Evolutionary conservation across 2,797 vertebrate species (phyloP).

Genomic region (Steatocranus sp.): DNA sequence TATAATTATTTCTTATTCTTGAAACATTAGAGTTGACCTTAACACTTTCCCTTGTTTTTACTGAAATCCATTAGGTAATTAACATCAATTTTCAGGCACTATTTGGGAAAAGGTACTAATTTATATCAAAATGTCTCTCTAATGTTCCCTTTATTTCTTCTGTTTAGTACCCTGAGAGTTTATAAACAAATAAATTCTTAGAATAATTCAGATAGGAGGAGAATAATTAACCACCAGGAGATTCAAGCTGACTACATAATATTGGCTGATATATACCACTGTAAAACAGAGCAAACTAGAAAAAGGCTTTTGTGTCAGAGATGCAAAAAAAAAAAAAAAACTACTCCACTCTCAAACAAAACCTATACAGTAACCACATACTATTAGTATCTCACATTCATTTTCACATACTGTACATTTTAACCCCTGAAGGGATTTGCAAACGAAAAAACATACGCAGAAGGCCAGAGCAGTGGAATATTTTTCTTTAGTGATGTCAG

Average conservation of each 20-base stretch:
- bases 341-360: background rate
- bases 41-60: background rate
- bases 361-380: background rate
- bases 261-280: constrained; percentile 51
- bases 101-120: constrained; percentile 43
- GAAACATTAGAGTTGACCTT: constrained; percentile 47
- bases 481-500: constrained; percentile 10
- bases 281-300: constrained; percentile 51
- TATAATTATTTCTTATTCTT: constrained; percentile 27
- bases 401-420: background rate
- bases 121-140: constrained; percentile 43
- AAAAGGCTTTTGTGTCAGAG: constrained; percentile 34
- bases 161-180: constrained; percentile 52
- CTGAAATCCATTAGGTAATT: constrained; percentile 58
- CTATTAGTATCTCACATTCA: background rate
- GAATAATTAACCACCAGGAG: constrained; percentile 48
- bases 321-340: background rate
- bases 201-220: constrained; percentile 44
- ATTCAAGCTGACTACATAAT: constrained; percentile 53
- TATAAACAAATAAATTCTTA: constrained; percentile 59
- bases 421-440: background rate
- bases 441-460: background rate
- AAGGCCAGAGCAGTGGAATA: too few relatives aligned
- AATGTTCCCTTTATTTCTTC: constrained; percentile 38
- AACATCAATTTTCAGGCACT: constrained; percentile 33